Base-by-base conservation (phyloP, 2,113 vertebrate genomes). In the Diglossa brunneiventris region DNA sequence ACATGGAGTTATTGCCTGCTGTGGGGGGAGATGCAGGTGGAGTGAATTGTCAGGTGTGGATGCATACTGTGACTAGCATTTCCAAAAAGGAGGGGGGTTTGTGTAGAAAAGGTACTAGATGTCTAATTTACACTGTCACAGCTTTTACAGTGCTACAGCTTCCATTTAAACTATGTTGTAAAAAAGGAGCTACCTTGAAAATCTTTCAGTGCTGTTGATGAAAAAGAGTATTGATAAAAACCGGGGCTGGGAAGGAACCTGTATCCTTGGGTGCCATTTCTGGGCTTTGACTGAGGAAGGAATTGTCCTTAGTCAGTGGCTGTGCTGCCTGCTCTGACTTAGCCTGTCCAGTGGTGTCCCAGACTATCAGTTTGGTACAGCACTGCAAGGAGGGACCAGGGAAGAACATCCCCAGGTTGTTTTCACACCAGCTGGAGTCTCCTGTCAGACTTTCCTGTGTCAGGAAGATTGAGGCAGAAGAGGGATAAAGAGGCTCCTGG, bases 401-500 rank as follows among this genome's bases (percentile, higher is more conserved):
- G 52, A 20, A 72, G 50, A 59, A 59, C 7, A 53, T 68, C 69
- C 28, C 81, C 35, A 33, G 44, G 44, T 83, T 77, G 50, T 78
- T 89, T 68, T 78, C 74, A 75, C 21, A 79, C 39, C 72, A 70
- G 7, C 83, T 89, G 64, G 42, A 89, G 39, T 72, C 69, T 94
- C 87, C 62, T 14, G 1, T 89, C 89, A 95, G 8, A 78, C 67
- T 24, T 77, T 31, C 69, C 50, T 18, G 30, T 64, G 70, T 95
- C 67, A 93, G 59, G 63, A 90, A 74, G 82, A 89, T 63, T 62
- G 91, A 86, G 68, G 87, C 8, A 91, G 47, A 77, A 81, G 59
- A 88, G 50, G 86, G 61, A 80, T 88, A 94, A 91, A 82, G 21
- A 74, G 90, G 31, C 94, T 96, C 90, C 63, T 94, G 92, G 93